Base-by-base conservation (phyloP, 2,888 invertebrate species). In the Lacanobia oleracea region DNA sequence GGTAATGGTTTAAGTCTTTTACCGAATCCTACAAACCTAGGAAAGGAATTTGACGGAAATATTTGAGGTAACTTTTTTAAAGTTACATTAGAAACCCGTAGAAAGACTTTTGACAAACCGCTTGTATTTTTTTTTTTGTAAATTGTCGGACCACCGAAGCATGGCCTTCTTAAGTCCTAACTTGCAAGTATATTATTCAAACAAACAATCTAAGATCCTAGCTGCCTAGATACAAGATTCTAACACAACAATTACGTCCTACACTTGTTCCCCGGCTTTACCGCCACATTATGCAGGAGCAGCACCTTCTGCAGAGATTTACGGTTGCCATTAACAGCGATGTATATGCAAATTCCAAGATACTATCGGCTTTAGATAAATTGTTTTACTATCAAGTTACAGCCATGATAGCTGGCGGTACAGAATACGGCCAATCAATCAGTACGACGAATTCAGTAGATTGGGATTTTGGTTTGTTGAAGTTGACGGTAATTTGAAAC, bases 341-440 rank as follows among this genome's bases (percentile, higher is more conserved):
- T 79, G 75, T 79, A 61, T 40, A 79, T 79, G 81, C 65, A 81
- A 72, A 69, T 70, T 14, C 59, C 2, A 40, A 62, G 72, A 76
- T 72, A 63, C 53, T 77, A 82, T 79, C 82, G 51, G 51, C 18
- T 75, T 61, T 10, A 66, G 77, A 77, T 84, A 79, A 79, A 73
- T 74, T 73, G 79, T 72, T 73, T 33, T 14, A 1, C 57, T 82
- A 84, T 84, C 67, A 40, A 73, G 68, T 84, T 84, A 74, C 82
- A 27, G 68, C 37, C 51, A 60, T 50, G 60, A 48, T 71, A 72
- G 77, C 71, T 64, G 71, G 71, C 60, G 79, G 62, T 77, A 82
- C 62, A 67, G 23, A 77, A 80, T 73, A 73, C 67, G 23, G 12
- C 74, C 69, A 65, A 82, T 82, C 77, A 82, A 74, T 72, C 69